Evolutionary conservation across 2,113 vertebrate genomes (phyloP), one percentile per base, ranked within the genome.

Genomic region (Sakesphorus luctuosus): DNA sequence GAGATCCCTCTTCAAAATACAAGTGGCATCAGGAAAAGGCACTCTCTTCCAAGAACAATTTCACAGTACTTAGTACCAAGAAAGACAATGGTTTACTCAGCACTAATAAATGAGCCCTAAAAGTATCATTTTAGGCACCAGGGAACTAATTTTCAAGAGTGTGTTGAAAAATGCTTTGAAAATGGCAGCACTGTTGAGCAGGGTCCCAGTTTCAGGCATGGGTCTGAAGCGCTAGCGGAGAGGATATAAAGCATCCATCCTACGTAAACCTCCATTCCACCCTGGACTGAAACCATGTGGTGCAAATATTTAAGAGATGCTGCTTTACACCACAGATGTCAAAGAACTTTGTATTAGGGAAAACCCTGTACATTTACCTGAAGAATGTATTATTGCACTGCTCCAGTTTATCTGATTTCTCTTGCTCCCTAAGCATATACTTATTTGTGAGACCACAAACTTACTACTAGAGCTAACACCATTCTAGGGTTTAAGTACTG

Each of bases 401-500:
- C 19, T 90, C 56, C 56, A 74, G 26, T 77, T 74, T 46, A 84
- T 40, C 19, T 76, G 76, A 28, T 55, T 87, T 50, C 58, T 35
- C 6, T 20, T 71, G 47, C 11, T 59, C 38, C 43, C 46, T 77
- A 67, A 78, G 15, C 61, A 68, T 52, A 55, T 66, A 52, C 24
- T 63, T 65, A 78, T 79, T 90, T 86, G 21, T 72, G 59, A 86
- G 35, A 71, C 49, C 62, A 83, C 21, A 83, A 87, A 21, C 18
- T 74, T 86, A 33, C n/a, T 84, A 38, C 17, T 44, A 38, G 15
- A 79, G 33, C 11, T 53, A 79, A 91, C 87, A 87, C 56, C 40
- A 80, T 94, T 87, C 55, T 38, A 80, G 35, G 33, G 21, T 82
- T 93, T 71, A 93, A 94, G 49, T 40, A 87, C 29, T 79, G 18